These are phyloP conservation scores for Palythoa grandiflora DNA, from an alignment of 92 coral and sea anemone species.

Conservation along the genomic window DNA sequence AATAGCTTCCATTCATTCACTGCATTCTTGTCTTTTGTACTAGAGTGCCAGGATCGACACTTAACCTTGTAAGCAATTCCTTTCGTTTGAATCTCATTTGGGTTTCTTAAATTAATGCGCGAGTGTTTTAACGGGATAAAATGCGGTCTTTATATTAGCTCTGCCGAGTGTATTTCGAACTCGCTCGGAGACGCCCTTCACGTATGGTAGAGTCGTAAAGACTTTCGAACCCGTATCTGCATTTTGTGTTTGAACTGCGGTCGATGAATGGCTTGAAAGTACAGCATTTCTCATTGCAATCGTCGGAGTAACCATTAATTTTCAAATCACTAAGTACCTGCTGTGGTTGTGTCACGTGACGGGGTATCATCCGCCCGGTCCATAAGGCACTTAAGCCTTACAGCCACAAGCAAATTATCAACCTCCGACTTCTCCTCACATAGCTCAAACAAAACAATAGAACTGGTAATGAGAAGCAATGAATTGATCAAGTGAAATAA, in stretches of 20 bases:
- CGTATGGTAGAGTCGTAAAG: background rate
- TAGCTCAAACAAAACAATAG: too few relatives aligned
- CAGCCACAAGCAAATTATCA: too few relatives aligned
- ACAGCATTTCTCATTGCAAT: slow-evolving; percentile 10
- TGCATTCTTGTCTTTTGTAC: too few relatives aligned
- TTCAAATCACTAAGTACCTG: background rate
- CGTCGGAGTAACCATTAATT: background rate
- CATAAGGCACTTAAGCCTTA: background rate
- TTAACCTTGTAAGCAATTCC: too few relatives aligned
- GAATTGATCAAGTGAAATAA: too few relatives aligned
- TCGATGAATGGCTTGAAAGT: background rate
- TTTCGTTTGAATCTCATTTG: too few relatives aligned
- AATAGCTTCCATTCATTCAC: too few relatives aligned
- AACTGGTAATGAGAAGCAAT: too few relatives aligned
- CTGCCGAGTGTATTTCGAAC: slow-evolving; percentile 1
- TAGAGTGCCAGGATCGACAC: too few relatives aligned
- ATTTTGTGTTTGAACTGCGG: slow-evolving; percentile 13
- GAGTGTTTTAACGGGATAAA: background rate
- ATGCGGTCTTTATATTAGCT: slow-evolving; percentile 8
- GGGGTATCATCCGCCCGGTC: too few relatives aligned
- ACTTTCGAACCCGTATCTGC: slow-evolving; percentile 16
- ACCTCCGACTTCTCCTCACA: too few relatives aligned
- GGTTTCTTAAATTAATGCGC: too few relatives aligned
- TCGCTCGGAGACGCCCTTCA: slow-evolving; percentile 33
- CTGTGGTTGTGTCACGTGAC: background rate